Evolutionary conservation across 1,140 invertebrate species (phyloP).

Genomic region (Pseudomyrmex concolor): DNA sequence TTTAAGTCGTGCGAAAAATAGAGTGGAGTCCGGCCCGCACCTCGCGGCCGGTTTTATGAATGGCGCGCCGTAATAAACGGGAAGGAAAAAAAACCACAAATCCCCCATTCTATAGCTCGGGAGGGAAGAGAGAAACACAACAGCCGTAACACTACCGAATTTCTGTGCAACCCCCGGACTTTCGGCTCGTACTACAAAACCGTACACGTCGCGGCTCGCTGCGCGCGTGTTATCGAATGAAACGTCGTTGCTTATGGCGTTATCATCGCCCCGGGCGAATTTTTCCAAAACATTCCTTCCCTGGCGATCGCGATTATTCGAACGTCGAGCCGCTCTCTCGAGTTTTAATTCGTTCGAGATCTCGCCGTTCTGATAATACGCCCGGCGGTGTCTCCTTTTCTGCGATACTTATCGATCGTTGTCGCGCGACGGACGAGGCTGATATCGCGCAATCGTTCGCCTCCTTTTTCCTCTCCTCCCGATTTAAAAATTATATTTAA

Average conservation of each 20-base stretch:
- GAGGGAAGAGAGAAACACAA: neutral
- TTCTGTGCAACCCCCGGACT: constrained; percentile 13
- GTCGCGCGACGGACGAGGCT: neutral
- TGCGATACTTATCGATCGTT: constrained; percentile 24
- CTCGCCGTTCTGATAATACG: neutral
- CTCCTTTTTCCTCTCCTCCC: no score
- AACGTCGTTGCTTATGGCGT: constrained; percentile 25
- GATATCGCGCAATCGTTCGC: neutral
- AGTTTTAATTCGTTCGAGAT: constrained; percentile 9
- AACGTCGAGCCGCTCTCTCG: neutral
- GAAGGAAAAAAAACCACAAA: constrained; percentile 36
- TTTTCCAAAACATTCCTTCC: neutral
- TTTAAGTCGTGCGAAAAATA: constrained; percentile 55
- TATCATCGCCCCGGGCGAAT: constrained; percentile 15
- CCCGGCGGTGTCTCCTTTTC: neutral
- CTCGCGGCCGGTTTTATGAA: constrained; percentile 48
- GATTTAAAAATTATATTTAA: constrained; percentile 27
- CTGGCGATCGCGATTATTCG: neutral
- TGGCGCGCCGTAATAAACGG: constrained; percentile 26
- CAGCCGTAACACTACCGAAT: constrained; percentile 16
- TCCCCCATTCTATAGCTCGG: neutral
- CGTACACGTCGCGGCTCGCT: constrained; percentile 38
- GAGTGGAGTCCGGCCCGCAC: constrained; percentile 32
- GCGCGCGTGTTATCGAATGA: constrained; percentile 38
- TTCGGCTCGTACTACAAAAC: constrained; percentile 26